phyloP scores from a whole-genome alignment of 2,888 invertebrate genomes.

The Yponomeuta cagnagella region DNA sequence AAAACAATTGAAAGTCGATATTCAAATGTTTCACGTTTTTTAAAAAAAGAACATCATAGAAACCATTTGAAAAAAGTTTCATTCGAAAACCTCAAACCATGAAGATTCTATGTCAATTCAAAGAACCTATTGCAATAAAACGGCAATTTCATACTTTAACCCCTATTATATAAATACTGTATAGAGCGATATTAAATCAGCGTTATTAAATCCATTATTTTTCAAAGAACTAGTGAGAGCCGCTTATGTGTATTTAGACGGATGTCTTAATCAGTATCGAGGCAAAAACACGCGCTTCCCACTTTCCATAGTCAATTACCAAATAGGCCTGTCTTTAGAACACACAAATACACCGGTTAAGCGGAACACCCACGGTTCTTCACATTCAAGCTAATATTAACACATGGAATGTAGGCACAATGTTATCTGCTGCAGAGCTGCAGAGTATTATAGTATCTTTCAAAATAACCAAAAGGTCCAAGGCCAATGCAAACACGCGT shows the following conservation, averaged over 20 bases:
- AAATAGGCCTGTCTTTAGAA: constrained; percentile 49
- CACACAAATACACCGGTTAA: constrained; percentile 56
- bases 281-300: constrained; percentile 24
- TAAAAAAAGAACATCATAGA: too few species aligned
- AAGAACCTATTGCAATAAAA: too few species aligned
- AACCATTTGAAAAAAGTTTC: too few species aligned
- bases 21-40: too few species aligned
- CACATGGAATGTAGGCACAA: constrained; percentile 12
- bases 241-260: constrained; percentile 5
- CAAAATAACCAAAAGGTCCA: constrained; percentile 11
- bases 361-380: constrained; percentile 66
- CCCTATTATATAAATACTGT: neutral
- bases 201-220: neutral
- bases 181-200: neutral
- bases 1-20: too few species aligned
- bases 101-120: too few species aligned
- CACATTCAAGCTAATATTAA: constrained; percentile 63
- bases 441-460: constrained; percentile 8
- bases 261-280: constrained; percentile 3
- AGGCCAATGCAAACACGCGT: constrained; percentile 7
- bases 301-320: constrained; percentile 44
- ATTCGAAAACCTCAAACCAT: too few species aligned
- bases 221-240: neutral
- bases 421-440: neutral
- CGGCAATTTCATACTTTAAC: too few species aligned